Evolutionary conservation across 2,113 vertebrate species (phyloP).

Genomic region (Bombycilla garrulus): DNA sequence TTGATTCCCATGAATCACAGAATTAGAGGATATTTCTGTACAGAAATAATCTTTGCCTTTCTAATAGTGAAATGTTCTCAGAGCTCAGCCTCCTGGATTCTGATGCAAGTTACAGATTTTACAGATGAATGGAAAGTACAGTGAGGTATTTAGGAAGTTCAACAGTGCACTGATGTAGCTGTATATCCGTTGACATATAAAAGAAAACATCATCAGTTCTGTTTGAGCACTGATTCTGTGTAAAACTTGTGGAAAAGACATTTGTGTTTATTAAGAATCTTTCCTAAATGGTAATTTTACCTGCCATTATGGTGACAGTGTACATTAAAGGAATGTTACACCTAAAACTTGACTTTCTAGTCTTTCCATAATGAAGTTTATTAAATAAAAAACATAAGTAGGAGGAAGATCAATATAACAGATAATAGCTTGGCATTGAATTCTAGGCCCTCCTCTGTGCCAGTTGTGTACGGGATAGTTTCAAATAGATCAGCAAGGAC

Average conservation of each 20-base stretch:
- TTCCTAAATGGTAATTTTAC: background rate
- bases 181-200: background rate
- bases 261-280: background rate
- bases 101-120: background rate
- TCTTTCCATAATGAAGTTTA: background rate
- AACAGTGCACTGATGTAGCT: background rate
- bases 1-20: background rate
- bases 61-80: background rate
- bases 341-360: background rate
- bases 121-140: background rate
- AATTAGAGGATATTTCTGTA: background rate
- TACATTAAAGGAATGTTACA: background rate
- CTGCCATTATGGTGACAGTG: background rate
- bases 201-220: background rate
- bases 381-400: background rate
- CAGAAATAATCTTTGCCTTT: background rate
- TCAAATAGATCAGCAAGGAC: background rate
- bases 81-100: background rate
- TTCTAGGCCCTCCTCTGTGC: background rate
- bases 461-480: background rate
- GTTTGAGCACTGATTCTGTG: background rate
- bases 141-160: background rate
- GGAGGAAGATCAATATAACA: background rate
- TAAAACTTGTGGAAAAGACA: background rate
- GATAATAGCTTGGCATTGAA: background rate